These are phyloP conservation scores for Bujurquina vittata DNA, from an alignment of 2,113 vertebrate genomes.

Conservation along the genomic window DNA sequence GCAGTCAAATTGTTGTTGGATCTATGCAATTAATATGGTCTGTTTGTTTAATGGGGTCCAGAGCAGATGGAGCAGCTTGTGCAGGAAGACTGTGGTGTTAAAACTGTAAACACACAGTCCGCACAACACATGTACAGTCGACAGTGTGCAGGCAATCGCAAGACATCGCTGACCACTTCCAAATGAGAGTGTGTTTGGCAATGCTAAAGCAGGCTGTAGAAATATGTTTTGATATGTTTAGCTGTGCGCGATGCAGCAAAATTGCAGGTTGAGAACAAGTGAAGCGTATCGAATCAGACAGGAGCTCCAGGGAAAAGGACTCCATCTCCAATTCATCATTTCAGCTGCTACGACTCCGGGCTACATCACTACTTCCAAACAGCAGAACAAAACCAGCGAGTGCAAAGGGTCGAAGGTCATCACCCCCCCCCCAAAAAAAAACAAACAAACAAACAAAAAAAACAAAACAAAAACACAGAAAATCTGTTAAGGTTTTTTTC, in stretches of 20 bases:
- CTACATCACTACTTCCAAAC: background rate
- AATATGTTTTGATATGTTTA: conserved; percentile 21
- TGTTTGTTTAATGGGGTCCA: conserved; percentile 44
- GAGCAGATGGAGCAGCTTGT: conserved; percentile 51
- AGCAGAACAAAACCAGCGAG: background rate
- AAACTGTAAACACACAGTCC: conserved; percentile 36
- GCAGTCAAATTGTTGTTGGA: conserved; percentile 29
- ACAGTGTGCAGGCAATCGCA: background rate
- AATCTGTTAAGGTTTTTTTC: background rate
- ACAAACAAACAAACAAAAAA: too few species aligned
- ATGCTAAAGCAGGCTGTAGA: background rate
- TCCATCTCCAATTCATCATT: background rate
- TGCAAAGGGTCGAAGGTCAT: background rate
- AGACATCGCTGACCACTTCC: background rate
- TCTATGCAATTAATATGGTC: conserved; percentile 44
- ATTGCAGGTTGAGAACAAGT: background rate
- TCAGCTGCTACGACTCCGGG: background rate
- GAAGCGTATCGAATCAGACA: background rate
- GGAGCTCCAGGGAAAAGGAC: background rate
- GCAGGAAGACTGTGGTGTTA: conserved; percentile 14
- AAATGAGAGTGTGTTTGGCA: background rate
- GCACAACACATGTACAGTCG: conserved; percentile 36
- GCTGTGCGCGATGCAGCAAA: background rate
- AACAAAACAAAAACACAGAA: background rate
- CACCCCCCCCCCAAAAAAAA: background rate